phyloP scores from a whole-genome alignment of 2,797 vertebrate genomes.

The Myotis planiceps region DNA sequence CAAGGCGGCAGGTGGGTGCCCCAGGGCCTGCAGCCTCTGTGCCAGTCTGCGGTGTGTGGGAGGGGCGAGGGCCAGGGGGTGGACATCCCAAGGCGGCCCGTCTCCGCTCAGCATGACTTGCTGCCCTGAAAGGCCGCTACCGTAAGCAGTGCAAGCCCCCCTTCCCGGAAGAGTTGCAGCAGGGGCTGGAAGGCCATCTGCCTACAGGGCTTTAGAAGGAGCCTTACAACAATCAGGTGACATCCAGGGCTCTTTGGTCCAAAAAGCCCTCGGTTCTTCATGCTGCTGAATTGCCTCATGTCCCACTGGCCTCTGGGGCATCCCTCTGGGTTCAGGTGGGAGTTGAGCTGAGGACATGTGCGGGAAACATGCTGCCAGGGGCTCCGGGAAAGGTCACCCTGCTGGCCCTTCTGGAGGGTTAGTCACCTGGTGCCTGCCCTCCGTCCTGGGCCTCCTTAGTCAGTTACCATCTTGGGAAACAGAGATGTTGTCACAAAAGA shows the following conservation, averaged over 20 bases:
- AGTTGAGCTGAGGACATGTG: background rate
- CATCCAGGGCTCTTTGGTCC: background rate
- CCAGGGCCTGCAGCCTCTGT: rapidly evolving
- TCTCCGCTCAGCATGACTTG: background rate
- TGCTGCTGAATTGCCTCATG: background rate
- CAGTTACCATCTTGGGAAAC: background rate
- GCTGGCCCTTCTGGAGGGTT: background rate
- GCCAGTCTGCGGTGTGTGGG: background rate
- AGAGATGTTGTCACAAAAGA: background rate
- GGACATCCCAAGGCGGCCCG: background rate
- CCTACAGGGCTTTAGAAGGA: background rate
- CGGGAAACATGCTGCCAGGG: rapidly evolving
- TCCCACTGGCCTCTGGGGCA: rapidly evolving
- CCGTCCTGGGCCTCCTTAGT: background rate
- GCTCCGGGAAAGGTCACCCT: background rate
- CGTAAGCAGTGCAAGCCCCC: background rate
- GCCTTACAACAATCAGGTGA: background rate
- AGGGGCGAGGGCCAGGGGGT: no score
- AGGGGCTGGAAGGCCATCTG: background rate
- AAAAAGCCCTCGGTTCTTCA: background rate
- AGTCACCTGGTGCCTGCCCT: background rate
- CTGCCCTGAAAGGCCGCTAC: rapidly evolving
- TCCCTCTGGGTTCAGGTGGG: background rate
- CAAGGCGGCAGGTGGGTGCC: slow-evolving; percentile 90
- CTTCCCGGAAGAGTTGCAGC: background rate